phyloP scores from a whole-genome alignment of 2,797 vertebrate species.

The Muscicapa comitata region DNA sequence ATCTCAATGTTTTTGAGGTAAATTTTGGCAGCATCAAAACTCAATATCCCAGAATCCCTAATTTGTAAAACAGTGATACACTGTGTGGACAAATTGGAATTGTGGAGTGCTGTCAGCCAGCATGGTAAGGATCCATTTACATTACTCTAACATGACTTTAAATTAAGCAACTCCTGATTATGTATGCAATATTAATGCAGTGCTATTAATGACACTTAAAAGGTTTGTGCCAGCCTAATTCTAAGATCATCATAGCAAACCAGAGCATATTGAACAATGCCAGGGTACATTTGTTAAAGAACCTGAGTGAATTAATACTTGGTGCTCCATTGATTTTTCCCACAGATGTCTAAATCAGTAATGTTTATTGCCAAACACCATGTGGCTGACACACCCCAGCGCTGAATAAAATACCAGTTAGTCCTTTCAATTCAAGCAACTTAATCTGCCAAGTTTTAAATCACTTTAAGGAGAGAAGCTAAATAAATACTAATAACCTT shows the following conservation, averaged over 20 bases:
- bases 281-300: background rate
- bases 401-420: background rate
- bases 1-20: background rate
- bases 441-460: background rate
- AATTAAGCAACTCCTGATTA: background rate
- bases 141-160: background rate
- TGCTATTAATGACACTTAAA: background rate
- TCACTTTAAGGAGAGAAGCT: background rate
- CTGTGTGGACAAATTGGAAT: background rate
- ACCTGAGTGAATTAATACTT: background rate
- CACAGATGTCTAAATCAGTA: background rate
- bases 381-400: background rate
- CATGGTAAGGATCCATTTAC: background rate
- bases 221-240: background rate
- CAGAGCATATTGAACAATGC: background rate
- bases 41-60: background rate
- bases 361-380: background rate
- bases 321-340: conserved; percentile 14
- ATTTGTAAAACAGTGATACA: background rate
- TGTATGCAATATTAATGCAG: background rate
- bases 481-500: background rate
- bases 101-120: background rate
- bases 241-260: background rate
- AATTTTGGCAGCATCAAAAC: background rate
- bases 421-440: background rate